Evolutionary conservation across 2,113 vertebrate species (phyloP).

Genomic region (Neolamprologus cancellatus): DNA sequence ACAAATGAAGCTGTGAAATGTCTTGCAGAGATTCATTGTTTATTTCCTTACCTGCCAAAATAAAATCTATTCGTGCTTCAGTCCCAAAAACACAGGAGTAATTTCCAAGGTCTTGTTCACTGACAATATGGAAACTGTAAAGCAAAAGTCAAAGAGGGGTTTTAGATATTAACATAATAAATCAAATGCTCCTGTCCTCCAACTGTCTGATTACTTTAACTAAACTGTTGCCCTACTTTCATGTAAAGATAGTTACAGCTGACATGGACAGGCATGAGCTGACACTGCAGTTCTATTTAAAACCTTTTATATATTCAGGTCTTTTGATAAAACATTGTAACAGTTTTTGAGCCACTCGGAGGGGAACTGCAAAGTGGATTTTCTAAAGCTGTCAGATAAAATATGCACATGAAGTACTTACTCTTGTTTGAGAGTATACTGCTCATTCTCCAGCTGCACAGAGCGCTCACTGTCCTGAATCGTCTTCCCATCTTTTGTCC

Average conservation of each 20-base stretch:
- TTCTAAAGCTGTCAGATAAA: not conserved
- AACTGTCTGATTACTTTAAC: not conserved
- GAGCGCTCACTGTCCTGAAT: slow-evolving; percentile 25
- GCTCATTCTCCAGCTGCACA: slow-evolving; percentile 23
- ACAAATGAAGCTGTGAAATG: not conserved
- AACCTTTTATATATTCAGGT: not conserved
- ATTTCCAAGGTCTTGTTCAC: slow-evolving; percentile 42
- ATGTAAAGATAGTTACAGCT: not conserved
- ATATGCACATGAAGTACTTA: slow-evolving; percentile 4
- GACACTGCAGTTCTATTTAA: not conserved
- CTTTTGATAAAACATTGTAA: not conserved
- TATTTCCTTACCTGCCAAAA: slow-evolving; percentile 55
- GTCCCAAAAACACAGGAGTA: slow-evolving; percentile 66
- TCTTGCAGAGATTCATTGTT: not conserved
- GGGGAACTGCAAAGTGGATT: not conserved
- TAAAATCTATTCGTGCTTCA: slow-evolving; percentile 43
- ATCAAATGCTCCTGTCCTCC: not conserved
- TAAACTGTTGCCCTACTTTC: not conserved
- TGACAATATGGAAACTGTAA: slow-evolving; percentile 55
- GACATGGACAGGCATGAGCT: not conserved
- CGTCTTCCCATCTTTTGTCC: slow-evolving; percentile 53
- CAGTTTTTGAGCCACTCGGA: not conserved
- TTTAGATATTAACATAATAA: not conserved
- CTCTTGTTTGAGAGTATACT: slow-evolving; percentile 44
- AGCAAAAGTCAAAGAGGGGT: not conserved